Conservation (phyloP, 2,888 invertebrate genomes). For the Xestia sexstrigata region DNA sequence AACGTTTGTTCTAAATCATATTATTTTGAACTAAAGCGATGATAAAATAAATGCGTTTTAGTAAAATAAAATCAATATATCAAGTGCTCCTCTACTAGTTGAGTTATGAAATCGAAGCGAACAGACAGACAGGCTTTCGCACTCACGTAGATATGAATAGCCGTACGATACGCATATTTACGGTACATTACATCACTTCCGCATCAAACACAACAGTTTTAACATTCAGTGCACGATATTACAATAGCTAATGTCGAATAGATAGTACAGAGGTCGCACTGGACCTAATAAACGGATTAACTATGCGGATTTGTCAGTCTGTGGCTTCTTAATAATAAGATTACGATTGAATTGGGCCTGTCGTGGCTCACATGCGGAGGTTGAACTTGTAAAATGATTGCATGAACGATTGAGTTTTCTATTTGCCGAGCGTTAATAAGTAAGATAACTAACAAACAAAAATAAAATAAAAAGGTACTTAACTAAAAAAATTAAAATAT, state of each 20-base stretch:
- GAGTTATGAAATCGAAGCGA: constrained; percentile 34
- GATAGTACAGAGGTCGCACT: neutral
- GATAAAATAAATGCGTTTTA: constrained; percentile 8
- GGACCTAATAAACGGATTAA: constrained; percentile 37
- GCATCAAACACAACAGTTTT: constrained; percentile 27
- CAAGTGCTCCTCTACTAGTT: constrained; percentile 15
- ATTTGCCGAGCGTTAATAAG: neutral
- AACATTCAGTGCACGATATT: constrained; percentile 36
- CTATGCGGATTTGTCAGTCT: constrained; percentile 33
- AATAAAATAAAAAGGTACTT: neutral
- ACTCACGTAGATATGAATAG: constrained; percentile 44
- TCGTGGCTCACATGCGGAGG: neutral
- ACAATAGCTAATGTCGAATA: constrained; percentile 10
- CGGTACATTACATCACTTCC: constrained; percentile 43
- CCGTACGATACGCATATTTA: constrained; percentile 20
- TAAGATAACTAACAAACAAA: neutral
- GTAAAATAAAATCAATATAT: constrained; percentile 8
- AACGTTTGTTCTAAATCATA: neutral
- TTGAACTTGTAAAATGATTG: neutral
- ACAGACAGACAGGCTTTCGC: constrained; percentile 26
- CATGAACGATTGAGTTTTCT: neutral
- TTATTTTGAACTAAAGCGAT: neutral
- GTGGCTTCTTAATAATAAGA: constrained; percentile 52
- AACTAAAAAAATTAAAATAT: neutral
- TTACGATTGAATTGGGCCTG: constrained; percentile 22